Conservation (phyloP, 2,888 invertebrate species). For the Drosophila bunnanda region DNA sequence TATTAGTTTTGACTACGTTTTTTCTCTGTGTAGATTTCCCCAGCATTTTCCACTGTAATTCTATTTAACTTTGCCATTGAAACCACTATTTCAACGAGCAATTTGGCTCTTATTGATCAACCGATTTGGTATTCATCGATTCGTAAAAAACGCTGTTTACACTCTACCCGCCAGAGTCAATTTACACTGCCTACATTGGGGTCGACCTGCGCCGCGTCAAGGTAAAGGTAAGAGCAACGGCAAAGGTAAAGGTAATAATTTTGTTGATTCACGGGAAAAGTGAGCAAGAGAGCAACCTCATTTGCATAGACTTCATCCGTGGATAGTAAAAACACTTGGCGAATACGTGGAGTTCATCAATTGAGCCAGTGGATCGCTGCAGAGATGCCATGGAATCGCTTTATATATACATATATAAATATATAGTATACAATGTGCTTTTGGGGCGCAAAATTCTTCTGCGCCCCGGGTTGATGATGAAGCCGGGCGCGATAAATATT, state of each 20-base stretch:
- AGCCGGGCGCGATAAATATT: conserved; percentile 64
- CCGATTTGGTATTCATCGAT: conserved; percentile 46
- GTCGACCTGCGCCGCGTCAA: conserved; percentile 7
- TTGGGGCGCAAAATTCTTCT: conserved; percentile 19
- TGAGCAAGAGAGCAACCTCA: conserved; percentile 24
- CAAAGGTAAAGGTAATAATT: conserved; percentile 28
- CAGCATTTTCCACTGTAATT: not conserved
- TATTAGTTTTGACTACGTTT: not conserved
- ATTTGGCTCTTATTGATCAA: conserved; percentile 44
- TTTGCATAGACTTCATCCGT: conserved; percentile 32
- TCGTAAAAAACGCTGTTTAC: conserved; percentile 40
- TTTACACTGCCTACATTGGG: conserved; percentile 24
- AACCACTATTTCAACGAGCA: conserved; percentile 31
- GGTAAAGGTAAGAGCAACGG: not conserved
- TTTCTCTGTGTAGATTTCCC: not conserved
- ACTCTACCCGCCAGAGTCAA: conserved; percentile 30
- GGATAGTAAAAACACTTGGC: conserved; percentile 32
- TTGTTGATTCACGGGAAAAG: conserved; percentile 36
- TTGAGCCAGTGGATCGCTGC: conserved; percentile 47
- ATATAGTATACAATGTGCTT: conserved; percentile 3
- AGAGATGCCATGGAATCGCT: conserved; percentile 10
- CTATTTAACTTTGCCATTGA: conserved; percentile 26
- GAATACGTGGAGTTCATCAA: conserved; percentile 59
- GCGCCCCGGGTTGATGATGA: conserved; percentile 31
- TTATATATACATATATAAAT: not conserved